These are phyloP conservation scores for Astur gentilis DNA, from an alignment of 2,113 vertebrate genomes.

Conservation along the genomic window DNA sequence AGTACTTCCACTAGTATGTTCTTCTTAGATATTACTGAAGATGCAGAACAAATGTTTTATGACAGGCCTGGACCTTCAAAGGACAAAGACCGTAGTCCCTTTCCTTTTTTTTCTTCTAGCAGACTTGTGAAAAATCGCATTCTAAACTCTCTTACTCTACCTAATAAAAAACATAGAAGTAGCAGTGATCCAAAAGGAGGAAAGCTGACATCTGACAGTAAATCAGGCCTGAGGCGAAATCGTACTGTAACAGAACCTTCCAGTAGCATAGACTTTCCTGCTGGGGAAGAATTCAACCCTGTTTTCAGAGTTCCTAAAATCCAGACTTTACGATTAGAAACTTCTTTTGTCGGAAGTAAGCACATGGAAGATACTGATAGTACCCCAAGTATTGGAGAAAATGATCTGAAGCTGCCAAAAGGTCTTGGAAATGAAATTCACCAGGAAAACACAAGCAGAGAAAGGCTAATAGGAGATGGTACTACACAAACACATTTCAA, in stretches of 20 bases:
- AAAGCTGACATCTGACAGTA: constrained; percentile 80
- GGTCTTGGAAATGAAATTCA: too few relatives aligned
- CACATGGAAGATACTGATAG: too few relatives aligned
- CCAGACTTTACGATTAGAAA: too few relatives aligned
- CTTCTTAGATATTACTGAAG: constrained; percentile 85
- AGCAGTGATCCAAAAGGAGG: constrained; percentile 89
- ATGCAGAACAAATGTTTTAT: constrained; percentile 80
- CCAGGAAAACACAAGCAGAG: too few relatives aligned
- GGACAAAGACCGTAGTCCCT: constrained; percentile 89
- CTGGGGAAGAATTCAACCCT: constrained; percentile 81
- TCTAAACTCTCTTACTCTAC: constrained; percentile 90
- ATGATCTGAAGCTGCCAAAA: too few relatives aligned
- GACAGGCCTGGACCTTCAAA: constrained; percentile 88
- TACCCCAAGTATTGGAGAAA: too few relatives aligned
- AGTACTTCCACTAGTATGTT: constrained; percentile 76
- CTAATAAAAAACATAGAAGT: constrained; percentile 94
- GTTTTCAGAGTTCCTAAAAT: too few relatives aligned
- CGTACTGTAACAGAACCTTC: constrained; percentile 92
- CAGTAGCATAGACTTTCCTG: constrained; percentile 75
- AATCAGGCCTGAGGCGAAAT: constrained; percentile 80
- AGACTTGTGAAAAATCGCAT: constrained; percentile 91
- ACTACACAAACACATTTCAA: too few relatives aligned
- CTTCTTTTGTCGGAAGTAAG: too few relatives aligned
- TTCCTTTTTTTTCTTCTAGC: constrained; percentile 90
- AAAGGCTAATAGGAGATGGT: too few relatives aligned